Percentiles rank a stretch among this genome's conserved stretches.
These are phyloP conservation scores for Eleginops maclovinus DNA, from an alignment of 2,113 vertebrate species.

Conservation along the genomic window DNA sequence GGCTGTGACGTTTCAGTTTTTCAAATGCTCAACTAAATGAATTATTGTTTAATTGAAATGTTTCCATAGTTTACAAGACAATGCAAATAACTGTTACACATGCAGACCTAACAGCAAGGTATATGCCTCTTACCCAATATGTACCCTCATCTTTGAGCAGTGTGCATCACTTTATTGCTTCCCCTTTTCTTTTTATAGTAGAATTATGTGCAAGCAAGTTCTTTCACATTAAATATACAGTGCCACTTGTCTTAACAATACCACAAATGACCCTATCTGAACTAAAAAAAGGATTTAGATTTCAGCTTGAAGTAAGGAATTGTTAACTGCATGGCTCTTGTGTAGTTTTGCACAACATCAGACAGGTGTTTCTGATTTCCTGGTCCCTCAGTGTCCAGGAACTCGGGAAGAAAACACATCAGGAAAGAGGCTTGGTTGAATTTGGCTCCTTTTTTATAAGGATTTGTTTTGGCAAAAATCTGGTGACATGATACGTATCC, in stretches of 20 bases:
- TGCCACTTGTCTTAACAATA: neutral
- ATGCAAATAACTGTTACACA: too few relatives aligned
- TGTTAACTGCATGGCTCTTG: too few relatives aligned
- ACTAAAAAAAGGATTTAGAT: neutral
- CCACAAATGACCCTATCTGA: neutral
- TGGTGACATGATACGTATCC: too few relatives aligned
- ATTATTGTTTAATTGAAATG: neutral
- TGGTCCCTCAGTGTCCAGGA: neutral
- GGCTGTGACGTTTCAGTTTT: neutral
- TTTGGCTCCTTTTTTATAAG: neutral
- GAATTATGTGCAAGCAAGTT: neutral
- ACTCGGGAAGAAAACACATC: conserved; percentile 1
- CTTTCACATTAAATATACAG: neutral
- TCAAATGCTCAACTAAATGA: neutral
- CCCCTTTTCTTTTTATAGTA: too few relatives aligned
- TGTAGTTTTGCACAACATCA: too few relatives aligned
- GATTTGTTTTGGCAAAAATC: too few relatives aligned
- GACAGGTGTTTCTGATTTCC: conserved; percentile 35
- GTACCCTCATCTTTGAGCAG: too few relatives aligned
- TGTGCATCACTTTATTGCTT: too few relatives aligned
- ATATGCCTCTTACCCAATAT: too few relatives aligned
- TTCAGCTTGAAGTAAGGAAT: neutral
- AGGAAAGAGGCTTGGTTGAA: neutral
- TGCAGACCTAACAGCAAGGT: too few relatives aligned
- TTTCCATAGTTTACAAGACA: too few relatives aligned